Conservation (phyloP, 1,140 invertebrate species). For the Bombus sibiricus region DNA sequence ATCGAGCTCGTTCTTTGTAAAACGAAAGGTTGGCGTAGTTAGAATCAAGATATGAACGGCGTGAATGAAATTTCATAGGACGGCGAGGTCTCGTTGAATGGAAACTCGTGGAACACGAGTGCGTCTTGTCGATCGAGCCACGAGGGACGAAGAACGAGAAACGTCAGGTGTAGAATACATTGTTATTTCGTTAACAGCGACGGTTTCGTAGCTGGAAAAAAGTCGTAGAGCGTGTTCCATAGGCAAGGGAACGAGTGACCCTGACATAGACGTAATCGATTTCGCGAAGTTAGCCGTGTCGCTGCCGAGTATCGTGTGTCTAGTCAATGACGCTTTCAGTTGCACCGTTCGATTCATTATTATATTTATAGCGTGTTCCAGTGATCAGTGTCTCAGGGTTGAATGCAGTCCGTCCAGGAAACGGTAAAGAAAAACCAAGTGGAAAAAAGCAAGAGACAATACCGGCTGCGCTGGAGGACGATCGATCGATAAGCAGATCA, state of each 20-base stretch:
- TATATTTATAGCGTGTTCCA: conserved; percentile 32
- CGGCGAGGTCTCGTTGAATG: neutral
- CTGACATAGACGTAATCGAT: conserved; percentile 48
- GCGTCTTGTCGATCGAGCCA: neutral
- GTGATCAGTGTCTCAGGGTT: conserved; percentile 40
- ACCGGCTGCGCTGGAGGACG: no score
- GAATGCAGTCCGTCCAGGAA: neutral
- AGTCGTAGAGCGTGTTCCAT: neutral
- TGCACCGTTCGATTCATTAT: conserved; percentile 40
- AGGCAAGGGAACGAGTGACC: conserved; percentile 24
- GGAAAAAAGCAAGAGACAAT: neutral
- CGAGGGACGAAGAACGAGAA: neutral
- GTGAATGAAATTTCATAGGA: conserved; percentile 5
- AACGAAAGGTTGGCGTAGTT: neutral
- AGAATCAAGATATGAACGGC: neutral
- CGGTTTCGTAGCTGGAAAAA: conserved; percentile 16
- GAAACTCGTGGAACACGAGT: neutral
- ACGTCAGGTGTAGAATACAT: neutral
- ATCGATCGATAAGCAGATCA: conserved; percentile 30
- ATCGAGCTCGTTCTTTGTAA: neutral
- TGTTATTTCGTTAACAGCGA: conserved; percentile 10
- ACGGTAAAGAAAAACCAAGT: neutral
- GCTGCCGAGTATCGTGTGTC: conserved; percentile 7
- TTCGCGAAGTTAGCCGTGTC: conserved; percentile 22
- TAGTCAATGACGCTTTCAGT: conserved; percentile 46